Conservation (phyloP, 1,140 invertebrate species). For the Medauroidea extradentata region DNA sequence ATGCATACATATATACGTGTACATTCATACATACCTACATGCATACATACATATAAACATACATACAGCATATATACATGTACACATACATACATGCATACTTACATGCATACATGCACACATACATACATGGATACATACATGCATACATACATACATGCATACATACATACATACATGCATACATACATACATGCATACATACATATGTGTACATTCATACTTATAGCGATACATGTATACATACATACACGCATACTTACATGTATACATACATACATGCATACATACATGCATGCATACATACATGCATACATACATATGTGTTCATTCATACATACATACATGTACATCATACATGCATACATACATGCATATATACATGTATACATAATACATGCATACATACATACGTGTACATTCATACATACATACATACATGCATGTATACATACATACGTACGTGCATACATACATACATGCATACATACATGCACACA, state of each 20-base stretch:
- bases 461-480: constrained; percentile 4
- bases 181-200: neutral
- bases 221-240: neutral
- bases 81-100: too few species aligned
- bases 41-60: too few species aligned
- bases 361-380: neutral
- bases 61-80: too few species aligned
- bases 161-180: neutral
- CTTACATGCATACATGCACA: too few species aligned
- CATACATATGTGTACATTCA: neutral
- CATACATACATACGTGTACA: neutral
- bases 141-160: neutral
- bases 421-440: neutral
- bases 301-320: neutral
- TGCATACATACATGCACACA: constrained; percentile 3
- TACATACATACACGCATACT: too few species aligned
- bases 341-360: neutral
- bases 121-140: too few species aligned
- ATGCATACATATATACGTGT: too few species aligned
- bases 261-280: too few species aligned
- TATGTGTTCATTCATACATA: neutral
- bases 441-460: constrained; percentile 2
- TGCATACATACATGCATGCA: constrained; percentile 3
- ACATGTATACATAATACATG: too few species aligned
- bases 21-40: too few species aligned